Evolutionary conservation across 2,113 vertebrate species (phyloP).

Genomic region (Etia nguti): DNA sequence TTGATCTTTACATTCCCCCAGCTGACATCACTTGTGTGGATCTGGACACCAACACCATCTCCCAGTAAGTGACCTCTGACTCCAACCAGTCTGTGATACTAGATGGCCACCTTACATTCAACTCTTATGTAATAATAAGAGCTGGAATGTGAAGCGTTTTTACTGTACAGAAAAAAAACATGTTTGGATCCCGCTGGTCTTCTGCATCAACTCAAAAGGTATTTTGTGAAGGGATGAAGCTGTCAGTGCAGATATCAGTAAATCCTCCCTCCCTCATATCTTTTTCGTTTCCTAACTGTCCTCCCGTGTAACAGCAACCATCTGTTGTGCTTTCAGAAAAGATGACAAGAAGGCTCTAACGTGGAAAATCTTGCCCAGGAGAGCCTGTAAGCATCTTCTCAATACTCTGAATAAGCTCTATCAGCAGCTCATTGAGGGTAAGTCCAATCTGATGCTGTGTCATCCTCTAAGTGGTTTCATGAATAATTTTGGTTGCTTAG

Average conservation of each 20-base stretch:
- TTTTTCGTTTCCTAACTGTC: slow-evolving; percentile 16
- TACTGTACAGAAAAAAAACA: neutral
- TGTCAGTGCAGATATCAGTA: slow-evolving; percentile 31
- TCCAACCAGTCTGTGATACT: neutral
- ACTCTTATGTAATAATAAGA: neutral
- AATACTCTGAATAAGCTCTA: slow-evolving; percentile 87
- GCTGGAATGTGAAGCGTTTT: slow-evolving; percentile 48
- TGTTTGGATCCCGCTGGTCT: neutral
- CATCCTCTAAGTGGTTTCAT: slow-evolving; percentile 20
- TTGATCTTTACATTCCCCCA: slow-evolving; percentile 95
- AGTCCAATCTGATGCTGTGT: slow-evolving; percentile 62
- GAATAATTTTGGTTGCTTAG: slow-evolving; percentile 28
- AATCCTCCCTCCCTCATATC: slow-evolving; percentile 5
- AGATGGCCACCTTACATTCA: neutral
- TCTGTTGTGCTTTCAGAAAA: slow-evolving; percentile 77
- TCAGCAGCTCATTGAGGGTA: slow-evolving; percentile 90
- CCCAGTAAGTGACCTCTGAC: slow-evolving; percentile 83
- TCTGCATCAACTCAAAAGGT: slow-evolving; percentile 18
- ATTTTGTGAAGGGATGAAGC: slow-evolving; percentile 17
- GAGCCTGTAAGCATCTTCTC: slow-evolving; percentile 94
- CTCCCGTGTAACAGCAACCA: slow-evolving; percentile 44
- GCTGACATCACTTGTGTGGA: slow-evolving; percentile 96
- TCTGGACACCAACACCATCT: slow-evolving; percentile 98
- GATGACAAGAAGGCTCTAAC: slow-evolving; percentile 90
- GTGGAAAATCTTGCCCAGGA: slow-evolving; percentile 96